phyloP scores from a whole-genome alignment of 2,113 vertebrate species.

The Rhineura floridana region DNA sequence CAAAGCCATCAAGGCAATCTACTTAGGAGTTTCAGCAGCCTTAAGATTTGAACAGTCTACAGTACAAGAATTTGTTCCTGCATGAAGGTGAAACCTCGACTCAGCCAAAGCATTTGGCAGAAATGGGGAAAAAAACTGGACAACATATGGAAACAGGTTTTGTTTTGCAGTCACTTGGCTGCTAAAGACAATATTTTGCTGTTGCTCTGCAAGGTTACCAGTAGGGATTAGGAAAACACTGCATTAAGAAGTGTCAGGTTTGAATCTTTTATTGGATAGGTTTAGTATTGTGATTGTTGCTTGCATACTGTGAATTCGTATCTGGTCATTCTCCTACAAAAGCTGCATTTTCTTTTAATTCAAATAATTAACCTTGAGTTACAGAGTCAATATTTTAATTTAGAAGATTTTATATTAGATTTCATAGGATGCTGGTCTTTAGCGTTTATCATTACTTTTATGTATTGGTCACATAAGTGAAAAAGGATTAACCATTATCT shows the following conservation, averaged over 20 bases:
- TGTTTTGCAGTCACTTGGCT: neutral
- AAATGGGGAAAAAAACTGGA: neutral
- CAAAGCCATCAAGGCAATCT: neutral
- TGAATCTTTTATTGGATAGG: neutral
- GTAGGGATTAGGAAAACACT: neutral
- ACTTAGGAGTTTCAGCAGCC: neutral
- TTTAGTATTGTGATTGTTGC: neutral
- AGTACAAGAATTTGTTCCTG: neutral
- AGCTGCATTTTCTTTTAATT: neutral
- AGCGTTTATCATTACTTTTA: conserved; percentile 29
- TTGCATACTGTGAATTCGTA: neutral
- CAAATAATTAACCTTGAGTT: neutral
- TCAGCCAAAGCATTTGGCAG: neutral
- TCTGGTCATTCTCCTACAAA: neutral
- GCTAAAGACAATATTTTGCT: conserved; percentile 2
- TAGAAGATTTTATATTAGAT: accelerated
- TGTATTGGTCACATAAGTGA: conserved; percentile 38
- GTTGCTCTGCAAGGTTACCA: neutral
- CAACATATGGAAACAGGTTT: neutral
- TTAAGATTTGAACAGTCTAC: neutral
- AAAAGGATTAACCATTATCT: conserved; percentile 33
- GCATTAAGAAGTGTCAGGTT: conserved; percentile 15
- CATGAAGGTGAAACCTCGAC: neutral
- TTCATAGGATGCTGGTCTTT: conserved; percentile 23
- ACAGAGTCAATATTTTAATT: neutral